phyloP scores from a whole-genome alignment of 1,140 invertebrate species.

The Ips nitidus region DNA sequence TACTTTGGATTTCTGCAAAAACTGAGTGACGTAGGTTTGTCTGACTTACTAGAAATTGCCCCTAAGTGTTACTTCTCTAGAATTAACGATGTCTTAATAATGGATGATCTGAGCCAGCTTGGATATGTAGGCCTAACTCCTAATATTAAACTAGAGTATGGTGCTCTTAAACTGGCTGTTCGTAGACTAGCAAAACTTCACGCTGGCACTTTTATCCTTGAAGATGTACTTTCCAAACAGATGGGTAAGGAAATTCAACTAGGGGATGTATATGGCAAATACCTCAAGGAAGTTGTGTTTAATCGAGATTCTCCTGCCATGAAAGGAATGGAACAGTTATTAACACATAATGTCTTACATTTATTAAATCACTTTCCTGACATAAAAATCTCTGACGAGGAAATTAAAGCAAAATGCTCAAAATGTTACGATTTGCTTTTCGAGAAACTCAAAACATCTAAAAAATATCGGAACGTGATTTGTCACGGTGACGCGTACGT shows the following conservation, averaged over 20 bases:
- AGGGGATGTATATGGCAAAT: constrained; percentile 37
- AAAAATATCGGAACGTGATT: constrained; percentile 58
- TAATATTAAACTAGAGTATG: constrained; percentile 16
- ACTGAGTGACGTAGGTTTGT: constrained; percentile 7
- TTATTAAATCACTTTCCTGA: constrained; percentile 20
- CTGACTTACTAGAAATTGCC: constrained; percentile 28
- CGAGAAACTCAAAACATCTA: constrained; percentile 54
- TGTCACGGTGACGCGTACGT: constrained; percentile 64
- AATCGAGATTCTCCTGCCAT: not conserved
- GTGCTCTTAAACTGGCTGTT: constrained; percentile 20
- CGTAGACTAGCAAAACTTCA: constrained; percentile 39
- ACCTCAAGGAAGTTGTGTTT: constrained; percentile 41
- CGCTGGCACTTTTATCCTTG: constrained; percentile 36
- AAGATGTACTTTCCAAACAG: constrained; percentile 36
- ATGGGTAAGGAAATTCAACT: not conserved
- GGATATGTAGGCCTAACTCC: constrained; percentile 29
- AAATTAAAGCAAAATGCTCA: not conserved
- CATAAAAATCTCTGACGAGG: constrained; percentile 9
- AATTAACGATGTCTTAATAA: constrained; percentile 23
- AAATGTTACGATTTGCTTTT: constrained; percentile 48
- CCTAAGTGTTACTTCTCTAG: constrained; percentile 30
- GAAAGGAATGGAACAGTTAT: not conserved
- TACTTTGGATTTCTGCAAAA: constrained; percentile 30
- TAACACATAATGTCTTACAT: not conserved
- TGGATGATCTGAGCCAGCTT: constrained; percentile 29